Evolutionary conservation across 2,888 invertebrate species (phyloP).

Genomic region (Tachina lurida): DNA sequence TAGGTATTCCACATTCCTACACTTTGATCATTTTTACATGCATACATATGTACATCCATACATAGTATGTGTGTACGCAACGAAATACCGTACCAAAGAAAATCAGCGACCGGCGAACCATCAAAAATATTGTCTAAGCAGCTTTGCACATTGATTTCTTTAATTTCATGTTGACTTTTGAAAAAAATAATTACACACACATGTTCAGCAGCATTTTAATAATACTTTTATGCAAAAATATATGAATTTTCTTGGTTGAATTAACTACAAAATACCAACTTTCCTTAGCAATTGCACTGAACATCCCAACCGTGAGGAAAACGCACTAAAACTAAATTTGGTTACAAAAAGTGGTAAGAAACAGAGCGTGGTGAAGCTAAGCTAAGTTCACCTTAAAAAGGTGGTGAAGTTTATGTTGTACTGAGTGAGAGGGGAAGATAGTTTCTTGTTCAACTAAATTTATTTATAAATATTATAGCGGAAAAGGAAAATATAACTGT

Average conservation of each 20-base stretch:
- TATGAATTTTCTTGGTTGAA: background rate
- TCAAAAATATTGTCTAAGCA: background rate
- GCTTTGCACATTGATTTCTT: background rate
- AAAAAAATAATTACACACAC: background rate
- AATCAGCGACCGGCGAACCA: background rate
- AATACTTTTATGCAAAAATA: background rate
- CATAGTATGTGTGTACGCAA: background rate
- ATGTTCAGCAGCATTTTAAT: background rate
- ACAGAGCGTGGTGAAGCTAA: no score
- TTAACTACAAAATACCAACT: background rate
- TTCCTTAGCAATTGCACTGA: background rate
- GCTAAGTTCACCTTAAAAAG: no score
- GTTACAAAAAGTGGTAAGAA: no score
- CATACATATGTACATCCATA: background rate
- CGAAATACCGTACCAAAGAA: background rate
- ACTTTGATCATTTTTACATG: no score
- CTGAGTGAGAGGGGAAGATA: no score
- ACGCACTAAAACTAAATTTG: background rate
- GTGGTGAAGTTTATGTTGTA: no score
- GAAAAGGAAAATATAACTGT: no score
- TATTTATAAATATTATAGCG: no score
- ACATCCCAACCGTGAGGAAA: background rate
- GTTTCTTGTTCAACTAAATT: no score
- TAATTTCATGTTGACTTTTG: background rate
- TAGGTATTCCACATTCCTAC: no score